phyloP scores from a whole-genome alignment of 2,888 invertebrate species.

The Noctua janthina region DNA sequence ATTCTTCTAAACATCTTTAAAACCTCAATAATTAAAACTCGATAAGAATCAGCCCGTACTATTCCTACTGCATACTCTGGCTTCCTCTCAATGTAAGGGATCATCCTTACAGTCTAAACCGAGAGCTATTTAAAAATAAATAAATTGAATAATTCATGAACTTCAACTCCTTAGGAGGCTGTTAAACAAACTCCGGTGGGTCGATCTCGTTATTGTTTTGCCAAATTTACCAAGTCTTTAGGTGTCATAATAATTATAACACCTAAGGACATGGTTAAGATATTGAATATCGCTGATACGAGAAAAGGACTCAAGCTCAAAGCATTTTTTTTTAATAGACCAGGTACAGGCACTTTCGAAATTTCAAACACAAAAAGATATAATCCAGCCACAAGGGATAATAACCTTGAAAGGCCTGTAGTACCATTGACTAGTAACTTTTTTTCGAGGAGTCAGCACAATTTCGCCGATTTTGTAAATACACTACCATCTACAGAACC shows the following conservation, averaged over 20 bases:
- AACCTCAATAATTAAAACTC: not conserved
- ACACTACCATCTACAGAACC: not conserved
- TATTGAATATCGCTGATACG: not conserved
- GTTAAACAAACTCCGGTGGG: not conserved
- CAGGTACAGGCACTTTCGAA: not conserved
- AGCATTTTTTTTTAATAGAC: not conserved
- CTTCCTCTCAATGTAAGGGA: not conserved
- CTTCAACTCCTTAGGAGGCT: not conserved
- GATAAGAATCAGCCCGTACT: not conserved
- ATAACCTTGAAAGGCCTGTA: not conserved
- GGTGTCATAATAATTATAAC: too few relatives aligned
- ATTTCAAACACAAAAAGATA: not conserved
- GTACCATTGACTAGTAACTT: not conserved
- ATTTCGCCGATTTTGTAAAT: not conserved
- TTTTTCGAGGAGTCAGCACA: not conserved
- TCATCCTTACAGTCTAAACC: not conserved
- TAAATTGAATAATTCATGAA: constrained; percentile 4
- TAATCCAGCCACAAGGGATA: not conserved
- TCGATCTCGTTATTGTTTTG: not conserved
- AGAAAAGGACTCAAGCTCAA: not conserved
- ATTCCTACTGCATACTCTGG: not conserved
- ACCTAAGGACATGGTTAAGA: too few relatives aligned
- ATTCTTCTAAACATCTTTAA: too few relatives aligned
- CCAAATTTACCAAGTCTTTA: not conserved
- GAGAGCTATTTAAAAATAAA: not conserved